Base-by-base conservation (phyloP, 2,113 vertebrate genomes). In the Cyprichromis sp. region DNA sequence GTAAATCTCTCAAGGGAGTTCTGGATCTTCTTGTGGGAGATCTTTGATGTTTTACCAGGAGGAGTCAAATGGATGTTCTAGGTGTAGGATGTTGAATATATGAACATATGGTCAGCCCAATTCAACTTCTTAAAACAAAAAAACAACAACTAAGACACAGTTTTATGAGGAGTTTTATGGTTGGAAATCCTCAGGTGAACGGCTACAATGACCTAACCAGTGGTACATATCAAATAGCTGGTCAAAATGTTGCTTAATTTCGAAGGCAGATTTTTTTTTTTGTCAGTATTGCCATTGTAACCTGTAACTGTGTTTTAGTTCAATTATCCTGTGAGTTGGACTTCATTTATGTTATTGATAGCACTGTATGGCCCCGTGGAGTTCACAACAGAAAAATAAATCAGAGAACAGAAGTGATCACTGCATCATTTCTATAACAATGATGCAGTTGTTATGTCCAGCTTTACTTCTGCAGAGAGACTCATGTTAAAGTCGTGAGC, bases 291-390 rank as follows among this genome's bases (percentile, higher is more conserved):
- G 40, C 14, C 38, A 73, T 45, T 45, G 6, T 73, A 73, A 73
- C 68, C 40, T 73, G 68, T 45, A 73, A 45, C 21, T 73, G 2
- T 45, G 38, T 45, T 73, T 73, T 26, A 45, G 13, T 45, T 73
- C 8, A 73, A 17, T 17, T 45, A 17, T 47, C 68, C 71, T 47
- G 21, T 42, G 40, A 29, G 24, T 1, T 29, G 40, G 40, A 11
- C 3, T 76, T 76, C 8, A 47, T 76, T 76, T 76, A 76, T 76
- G 45, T 50, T 45, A 40, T 42, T 24, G 34, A 66, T 42, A 73
- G 13, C 21, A 16, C 9, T 7, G 40, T 76, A 10, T 29, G 40
- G 14, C 21, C 0, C 24, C 2, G 8, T 76, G 40, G 66, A 73
- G 13, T 26, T 42, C 66, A 42, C 38, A 73, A 26, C 8, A 45